Conservation (phyloP, 2,888 invertebrate species). For the Harpagoxenus sublaevis region DNA sequence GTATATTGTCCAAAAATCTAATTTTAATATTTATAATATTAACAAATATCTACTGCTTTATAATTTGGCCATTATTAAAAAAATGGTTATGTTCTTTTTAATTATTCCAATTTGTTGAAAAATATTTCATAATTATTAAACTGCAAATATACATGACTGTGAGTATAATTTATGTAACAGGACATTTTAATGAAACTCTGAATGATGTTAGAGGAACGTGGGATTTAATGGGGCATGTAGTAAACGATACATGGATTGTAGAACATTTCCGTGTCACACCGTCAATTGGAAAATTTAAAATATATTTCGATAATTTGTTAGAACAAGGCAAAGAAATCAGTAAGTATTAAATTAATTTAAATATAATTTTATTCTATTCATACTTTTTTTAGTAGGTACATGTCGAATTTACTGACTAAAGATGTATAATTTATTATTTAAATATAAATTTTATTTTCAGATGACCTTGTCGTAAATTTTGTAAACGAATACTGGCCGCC, state of each 20-base stretch:
- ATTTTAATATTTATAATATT: no score
- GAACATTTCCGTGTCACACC: background rate
- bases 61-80: no score
- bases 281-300: background rate
- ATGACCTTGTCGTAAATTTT: background rate
- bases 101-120: no score
- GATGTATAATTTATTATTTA: background rate
- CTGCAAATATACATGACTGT: no score
- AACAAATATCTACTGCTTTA: no score
- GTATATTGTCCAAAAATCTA: no score
- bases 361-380: background rate
- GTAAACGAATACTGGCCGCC: background rate
- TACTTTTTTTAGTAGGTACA: background rate
- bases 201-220: background rate
- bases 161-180: conserved; percentile 11
- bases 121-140: no score
- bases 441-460: background rate
- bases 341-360: background rate
- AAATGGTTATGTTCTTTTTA: no score
- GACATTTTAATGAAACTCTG: background rate
- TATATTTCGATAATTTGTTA: background rate
- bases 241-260: conserved; percentile 36
- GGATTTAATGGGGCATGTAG: conserved; percentile 6
- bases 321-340: background rate
- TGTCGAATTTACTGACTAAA: background rate